Percentiles rank a stretch among this genome's conserved stretches.
Evolutionary conservation across 1,140 invertebrate genomes (phyloP).

Genomic region (Drosophila kohkoa): DNA sequence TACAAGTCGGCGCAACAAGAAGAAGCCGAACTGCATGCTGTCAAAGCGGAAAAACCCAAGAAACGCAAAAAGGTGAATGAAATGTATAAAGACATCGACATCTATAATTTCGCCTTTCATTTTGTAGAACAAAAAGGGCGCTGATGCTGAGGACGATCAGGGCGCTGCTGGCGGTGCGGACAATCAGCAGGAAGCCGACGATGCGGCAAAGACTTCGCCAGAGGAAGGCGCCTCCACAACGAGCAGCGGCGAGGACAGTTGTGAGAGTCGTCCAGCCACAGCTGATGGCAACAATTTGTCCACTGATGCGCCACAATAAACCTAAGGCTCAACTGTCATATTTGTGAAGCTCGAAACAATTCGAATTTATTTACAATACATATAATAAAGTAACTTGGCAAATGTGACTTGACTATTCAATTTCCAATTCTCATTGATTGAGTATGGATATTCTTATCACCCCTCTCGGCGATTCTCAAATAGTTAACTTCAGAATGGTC

Average conservation of each 20-base stretch:
- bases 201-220: slow-evolving; percentile 65
- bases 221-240: slow-evolving; percentile 72
- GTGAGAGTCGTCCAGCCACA: slow-evolving; percentile 71
- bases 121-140: slow-evolving; percentile 68
- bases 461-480: too few species aligned
- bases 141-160: slow-evolving; percentile 51
- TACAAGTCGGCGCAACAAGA: slow-evolving; percentile 85
- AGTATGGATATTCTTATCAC: too few species aligned
- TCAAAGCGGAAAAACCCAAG: slow-evolving; percentile 71
- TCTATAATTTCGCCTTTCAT: not conserved
- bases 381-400: too few species aligned
- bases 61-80: slow-evolving; percentile 65
- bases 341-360: not conserved
- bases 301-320: slow-evolving; percentile 16
- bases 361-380: not conserved
- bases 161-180: slow-evolving; percentile 34
- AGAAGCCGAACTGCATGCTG: slow-evolving; percentile 67
- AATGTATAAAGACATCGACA: too few species aligned
- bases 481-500: too few species aligned
- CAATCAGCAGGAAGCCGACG: slow-evolving; percentile 58
- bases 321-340: too few species aligned
- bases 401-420: too few species aligned
- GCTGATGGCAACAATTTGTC: slow-evolving; percentile 65
- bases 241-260: slow-evolving; percentile 76
- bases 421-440: too few species aligned